phyloP scores from a whole-genome alignment of 1,140 invertebrate genomes.

The Drosophila ambigua region DNA sequence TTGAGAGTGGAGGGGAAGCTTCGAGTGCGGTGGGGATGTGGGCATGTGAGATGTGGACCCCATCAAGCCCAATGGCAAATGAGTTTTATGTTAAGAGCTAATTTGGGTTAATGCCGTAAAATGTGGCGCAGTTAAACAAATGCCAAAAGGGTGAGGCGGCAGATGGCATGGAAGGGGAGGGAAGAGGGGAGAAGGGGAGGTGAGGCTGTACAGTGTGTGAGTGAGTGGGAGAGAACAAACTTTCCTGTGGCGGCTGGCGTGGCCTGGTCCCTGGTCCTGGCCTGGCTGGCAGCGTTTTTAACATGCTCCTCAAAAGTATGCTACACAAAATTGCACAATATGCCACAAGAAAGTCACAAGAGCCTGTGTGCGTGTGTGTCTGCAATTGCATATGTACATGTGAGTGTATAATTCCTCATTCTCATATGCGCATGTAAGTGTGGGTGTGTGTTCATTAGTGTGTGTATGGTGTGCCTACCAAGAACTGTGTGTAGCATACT shows the following conservation, averaged over 20 bases:
- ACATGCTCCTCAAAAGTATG: constrained; percentile 63
- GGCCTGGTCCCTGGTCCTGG: constrained; percentile 11
- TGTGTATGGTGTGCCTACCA: constrained; percentile 39
- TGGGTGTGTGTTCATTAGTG: constrained; percentile 38
- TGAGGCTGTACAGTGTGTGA: background rate
- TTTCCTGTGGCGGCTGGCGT: constrained; percentile 34
- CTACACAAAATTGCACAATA: constrained; percentile 75
- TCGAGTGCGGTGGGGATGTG: background rate
- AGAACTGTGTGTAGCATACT: constrained; percentile 61
- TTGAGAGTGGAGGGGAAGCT: no score
- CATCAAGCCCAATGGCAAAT: constrained; percentile 57
- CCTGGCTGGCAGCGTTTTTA: constrained; percentile 51
- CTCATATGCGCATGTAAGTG: background rate
- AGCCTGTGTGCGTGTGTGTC: constrained; percentile 1
- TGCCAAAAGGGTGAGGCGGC: constrained; percentile 17
- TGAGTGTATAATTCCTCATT: background rate
- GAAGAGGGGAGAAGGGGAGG: no score
- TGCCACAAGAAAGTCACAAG: constrained; percentile 41
- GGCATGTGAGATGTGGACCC: no score
- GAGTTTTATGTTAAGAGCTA: constrained; percentile 80
- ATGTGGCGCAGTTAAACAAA: constrained; percentile 78
- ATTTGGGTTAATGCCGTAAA: constrained; percentile 80
- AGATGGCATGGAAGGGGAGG: no score
- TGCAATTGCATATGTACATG: constrained; percentile 4
- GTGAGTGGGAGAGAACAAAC: constrained; percentile 20